A percentile compares a stretch with the other conserved stretches of the same genome.
Evolutionary conservation across 2,888 invertebrate genomes (phyloP).

Genomic region (Harpalus rufipes): DNA sequence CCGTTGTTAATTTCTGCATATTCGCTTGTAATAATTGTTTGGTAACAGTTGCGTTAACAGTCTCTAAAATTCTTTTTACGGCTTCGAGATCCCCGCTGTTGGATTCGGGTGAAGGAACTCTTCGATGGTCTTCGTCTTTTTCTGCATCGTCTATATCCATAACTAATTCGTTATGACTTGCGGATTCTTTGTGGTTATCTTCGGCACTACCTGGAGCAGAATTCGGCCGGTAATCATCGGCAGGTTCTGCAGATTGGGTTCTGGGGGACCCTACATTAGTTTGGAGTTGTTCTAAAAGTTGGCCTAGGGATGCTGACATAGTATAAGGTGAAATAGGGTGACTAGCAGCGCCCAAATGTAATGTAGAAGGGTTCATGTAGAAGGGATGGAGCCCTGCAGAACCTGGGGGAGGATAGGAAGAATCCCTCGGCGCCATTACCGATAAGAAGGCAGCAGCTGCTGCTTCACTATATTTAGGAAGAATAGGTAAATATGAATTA

Average conservation of each 20-base stretch:
- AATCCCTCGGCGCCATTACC: conserved; percentile 78
- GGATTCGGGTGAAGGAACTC: conserved; percentile 73
- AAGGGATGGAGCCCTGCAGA: conserved; percentile 81
- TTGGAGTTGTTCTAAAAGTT: conserved; percentile 83
- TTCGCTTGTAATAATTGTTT: conserved; percentile 86
- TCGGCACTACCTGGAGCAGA: conserved; percentile 76
- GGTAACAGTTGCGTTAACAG: conserved; percentile 87
- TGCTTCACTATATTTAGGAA: conserved; percentile 85
- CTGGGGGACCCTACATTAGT: conserved; percentile 76
- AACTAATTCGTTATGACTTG: conserved; percentile 80
- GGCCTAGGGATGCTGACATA: conserved; percentile 81
- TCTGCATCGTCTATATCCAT: conserved; percentile 85
- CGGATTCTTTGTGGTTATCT: conserved; percentile 72
- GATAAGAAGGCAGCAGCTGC: conserved; percentile 82
- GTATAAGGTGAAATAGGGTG: conserved; percentile 77
- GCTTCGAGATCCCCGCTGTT: conserved; percentile 81
- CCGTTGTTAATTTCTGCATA: conserved; percentile 83
- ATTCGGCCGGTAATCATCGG: conserved; percentile 78
- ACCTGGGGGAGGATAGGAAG: conserved; percentile 78
- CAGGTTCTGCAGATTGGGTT: conserved; percentile 72
- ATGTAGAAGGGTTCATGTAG: conserved; percentile 80
- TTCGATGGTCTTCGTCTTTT: conserved; percentile 76
- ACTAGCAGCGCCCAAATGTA: conserved; percentile 76
- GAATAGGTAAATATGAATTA: conserved; percentile 85
- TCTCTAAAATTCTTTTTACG: conserved; percentile 86